phyloP scores from a whole-genome alignment of 2,797 vertebrate species.

The Chelidonichthys spinosus region DNA sequence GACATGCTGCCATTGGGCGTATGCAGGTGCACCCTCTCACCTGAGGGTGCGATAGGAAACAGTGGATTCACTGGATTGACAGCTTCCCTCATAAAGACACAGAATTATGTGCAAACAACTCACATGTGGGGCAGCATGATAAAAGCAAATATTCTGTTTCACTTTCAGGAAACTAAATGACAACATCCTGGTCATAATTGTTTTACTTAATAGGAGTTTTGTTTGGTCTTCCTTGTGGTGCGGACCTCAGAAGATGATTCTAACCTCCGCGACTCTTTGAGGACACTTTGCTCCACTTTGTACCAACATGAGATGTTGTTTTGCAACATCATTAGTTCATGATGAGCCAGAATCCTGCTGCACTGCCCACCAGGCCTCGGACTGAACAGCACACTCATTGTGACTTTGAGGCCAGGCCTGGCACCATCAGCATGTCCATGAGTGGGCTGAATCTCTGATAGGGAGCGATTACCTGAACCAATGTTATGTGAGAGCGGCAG shows the following conservation, averaged over 20 bases:
- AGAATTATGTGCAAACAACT: background rate
- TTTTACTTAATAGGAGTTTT: background rate
- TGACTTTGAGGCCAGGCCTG: conserved; percentile 20
- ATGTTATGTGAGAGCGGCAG: background rate
- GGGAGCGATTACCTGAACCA: background rate
- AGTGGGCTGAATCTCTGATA: conserved; percentile 6
- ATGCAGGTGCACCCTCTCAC: conserved; percentile 11
- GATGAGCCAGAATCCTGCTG: conserved; percentile 17
- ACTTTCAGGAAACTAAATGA: background rate
- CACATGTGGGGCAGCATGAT: background rate
- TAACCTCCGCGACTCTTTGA: conserved; percentile 37
- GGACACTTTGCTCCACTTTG: background rate
- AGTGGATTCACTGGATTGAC: background rate
- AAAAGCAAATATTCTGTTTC: background rate
- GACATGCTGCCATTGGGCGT: conserved; percentile 7
- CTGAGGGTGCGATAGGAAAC: conserved; percentile 12
- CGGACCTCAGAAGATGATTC: background rate
- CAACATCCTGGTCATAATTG: background rate
- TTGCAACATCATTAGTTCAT: conserved; percentile 23
- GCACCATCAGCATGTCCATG: conserved; percentile 39
- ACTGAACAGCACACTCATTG: conserved; percentile 47
- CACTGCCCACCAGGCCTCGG: conserved; percentile 24
- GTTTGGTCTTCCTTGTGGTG: background rate
- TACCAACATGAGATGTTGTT: conserved; percentile 18
- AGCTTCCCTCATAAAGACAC: no score